Evolutionary conservation across 2,113 vertebrate genomes (phyloP).

Genomic region (Tetrax tetrax): DNA sequence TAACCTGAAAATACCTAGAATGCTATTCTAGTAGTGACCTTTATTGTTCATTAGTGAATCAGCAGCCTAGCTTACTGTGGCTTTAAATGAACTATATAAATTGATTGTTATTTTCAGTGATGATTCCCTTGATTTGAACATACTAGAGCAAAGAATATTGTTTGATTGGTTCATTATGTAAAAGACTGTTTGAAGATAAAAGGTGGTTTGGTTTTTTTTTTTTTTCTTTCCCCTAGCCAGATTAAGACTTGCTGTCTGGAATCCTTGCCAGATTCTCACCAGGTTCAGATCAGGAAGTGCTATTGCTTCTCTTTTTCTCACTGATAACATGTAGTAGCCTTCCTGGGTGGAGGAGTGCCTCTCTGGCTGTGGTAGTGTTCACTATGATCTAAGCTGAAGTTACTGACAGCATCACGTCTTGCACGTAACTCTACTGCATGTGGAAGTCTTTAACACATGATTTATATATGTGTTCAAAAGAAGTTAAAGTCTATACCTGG

Average conservation of each 20-base stretch:
- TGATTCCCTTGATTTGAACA: conserved; percentile 58
- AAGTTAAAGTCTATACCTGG: background rate
- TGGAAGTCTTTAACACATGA: background rate
- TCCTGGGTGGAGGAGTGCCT: background rate
- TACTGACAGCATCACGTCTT: background rate
- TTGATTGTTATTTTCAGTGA: conserved; percentile 50
- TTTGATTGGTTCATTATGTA: conserved; percentile 64
- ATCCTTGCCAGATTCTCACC: background rate
- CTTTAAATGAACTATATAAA: conserved; percentile 62
- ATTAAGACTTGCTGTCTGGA: background rate
- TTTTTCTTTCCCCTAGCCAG: background rate
- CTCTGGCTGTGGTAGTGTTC: background rate
- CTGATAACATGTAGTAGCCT: background rate
- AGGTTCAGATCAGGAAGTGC: background rate
- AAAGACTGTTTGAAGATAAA: conserved; percentile 51
- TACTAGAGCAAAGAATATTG: conserved; percentile 44
- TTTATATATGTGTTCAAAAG: background rate
- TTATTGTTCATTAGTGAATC: conserved; percentile 67
- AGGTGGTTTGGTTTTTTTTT: background rate
- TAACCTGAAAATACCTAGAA: conserved; percentile 16
- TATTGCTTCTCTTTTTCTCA: background rate
- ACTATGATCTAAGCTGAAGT: background rate
- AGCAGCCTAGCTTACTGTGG: conserved; percentile 10
- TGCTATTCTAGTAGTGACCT: conserved; percentile 46
- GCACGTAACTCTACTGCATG: accelerated